Percentiles rank a stretch among this genome's conserved stretches.
Evolutionary conservation across 2,888 invertebrate species (phyloP).

Genomic region (Cryptophagus acutangulus): DNA sequence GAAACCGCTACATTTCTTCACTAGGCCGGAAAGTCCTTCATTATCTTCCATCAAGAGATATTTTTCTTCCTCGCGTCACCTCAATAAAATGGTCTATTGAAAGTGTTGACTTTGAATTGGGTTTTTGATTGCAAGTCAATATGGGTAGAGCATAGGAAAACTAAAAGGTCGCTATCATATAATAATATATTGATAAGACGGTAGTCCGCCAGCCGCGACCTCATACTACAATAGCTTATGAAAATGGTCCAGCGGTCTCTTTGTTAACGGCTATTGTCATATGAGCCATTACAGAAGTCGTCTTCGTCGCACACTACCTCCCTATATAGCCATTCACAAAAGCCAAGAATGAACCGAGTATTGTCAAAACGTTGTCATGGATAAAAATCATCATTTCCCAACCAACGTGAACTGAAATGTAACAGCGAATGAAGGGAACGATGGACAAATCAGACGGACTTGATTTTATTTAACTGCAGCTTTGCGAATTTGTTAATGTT

Average conservation of each 20-base stretch:
- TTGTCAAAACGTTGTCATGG: constrained; percentile 45
- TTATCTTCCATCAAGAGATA: too few species aligned
- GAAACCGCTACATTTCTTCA: too few species aligned
- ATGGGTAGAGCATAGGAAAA: constrained; percentile 1
- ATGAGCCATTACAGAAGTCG: constrained; percentile 45
- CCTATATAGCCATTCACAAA: constrained; percentile 36
- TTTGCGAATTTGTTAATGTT: too few species aligned
- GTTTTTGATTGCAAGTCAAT: too few species aligned
- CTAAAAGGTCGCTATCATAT: neutral
- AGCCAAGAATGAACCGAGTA: constrained; percentile 40
- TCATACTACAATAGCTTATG: constrained; percentile 44
- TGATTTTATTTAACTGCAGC: too few species aligned
- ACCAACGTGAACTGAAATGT: constrained; percentile 44
- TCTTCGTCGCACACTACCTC: constrained; percentile 24
- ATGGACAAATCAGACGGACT: too few species aligned
- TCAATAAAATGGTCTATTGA: too few species aligned
- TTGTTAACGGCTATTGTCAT: constrained; percentile 47
- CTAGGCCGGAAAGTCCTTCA: too few species aligned
- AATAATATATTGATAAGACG: constrained; percentile 8
- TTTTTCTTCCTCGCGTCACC: too few species aligned
- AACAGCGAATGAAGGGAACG: constrained; percentile 19
- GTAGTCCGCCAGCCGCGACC: constrained; percentile 30
- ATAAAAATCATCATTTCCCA: constrained; percentile 44
- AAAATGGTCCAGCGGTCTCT: constrained; percentile 47
- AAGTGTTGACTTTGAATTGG: too few species aligned